Conservation (phyloP, 2,888 invertebrate genomes). For the Tachystola acroxantha region DNA sequence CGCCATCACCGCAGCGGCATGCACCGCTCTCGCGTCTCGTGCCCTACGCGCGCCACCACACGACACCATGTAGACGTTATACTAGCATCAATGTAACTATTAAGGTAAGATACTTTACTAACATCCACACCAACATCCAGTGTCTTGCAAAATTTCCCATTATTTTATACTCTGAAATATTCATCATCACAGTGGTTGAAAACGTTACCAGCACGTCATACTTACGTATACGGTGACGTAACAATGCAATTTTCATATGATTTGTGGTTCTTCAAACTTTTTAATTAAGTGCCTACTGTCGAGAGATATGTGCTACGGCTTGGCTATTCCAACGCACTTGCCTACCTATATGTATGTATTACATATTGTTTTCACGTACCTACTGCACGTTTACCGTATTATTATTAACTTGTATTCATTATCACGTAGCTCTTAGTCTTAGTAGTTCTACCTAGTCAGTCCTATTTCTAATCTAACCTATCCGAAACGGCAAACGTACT, state of each 20-base stretch:
- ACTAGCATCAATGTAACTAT: slow-evolving; percentile 28
- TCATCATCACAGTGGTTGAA: neutral
- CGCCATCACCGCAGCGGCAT: slow-evolving; percentile 36
- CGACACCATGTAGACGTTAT: slow-evolving; percentile 42
- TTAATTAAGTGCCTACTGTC: too few relatives aligned
- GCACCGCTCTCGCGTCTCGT: neutral
- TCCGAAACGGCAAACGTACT: too few relatives aligned
- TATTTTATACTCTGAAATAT: neutral
- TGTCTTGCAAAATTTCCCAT: neutral
- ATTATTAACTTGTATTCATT: too few relatives aligned
- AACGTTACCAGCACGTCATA: neutral
- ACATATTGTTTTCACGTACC: too few relatives aligned
- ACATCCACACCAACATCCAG: neutral
- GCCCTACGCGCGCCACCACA: slow-evolving; percentile 26
- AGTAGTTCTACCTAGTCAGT: too few relatives aligned
- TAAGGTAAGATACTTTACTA: slow-evolving; percentile 31
- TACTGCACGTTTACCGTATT: too few relatives aligned
- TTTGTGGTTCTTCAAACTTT: too few relatives aligned
- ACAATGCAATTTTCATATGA: slow-evolving; percentile 26
- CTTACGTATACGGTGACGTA: slow-evolving; percentile 36
- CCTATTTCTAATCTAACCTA: too few relatives aligned
- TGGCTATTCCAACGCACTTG: too few relatives aligned
- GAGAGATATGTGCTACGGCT: too few relatives aligned
- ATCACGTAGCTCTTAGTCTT: too few relatives aligned
- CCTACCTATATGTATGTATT: too few relatives aligned